Base-by-base conservation (phyloP, 2,888 invertebrate genomes). In the Germaria angustata region DNA sequence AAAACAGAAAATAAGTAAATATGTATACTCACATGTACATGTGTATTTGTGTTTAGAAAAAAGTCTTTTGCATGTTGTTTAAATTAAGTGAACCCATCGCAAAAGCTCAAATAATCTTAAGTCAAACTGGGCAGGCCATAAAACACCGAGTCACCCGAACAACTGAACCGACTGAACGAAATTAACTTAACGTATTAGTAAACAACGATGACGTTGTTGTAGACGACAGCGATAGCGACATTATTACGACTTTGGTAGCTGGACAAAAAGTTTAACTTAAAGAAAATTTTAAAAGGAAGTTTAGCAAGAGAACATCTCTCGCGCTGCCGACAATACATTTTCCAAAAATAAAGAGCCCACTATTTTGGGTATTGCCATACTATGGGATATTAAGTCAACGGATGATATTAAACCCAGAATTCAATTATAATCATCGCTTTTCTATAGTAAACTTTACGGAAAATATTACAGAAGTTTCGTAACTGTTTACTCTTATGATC, bases 61-160 rank as follows among this genome's bases (percentile, higher is more conserved):
- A 61, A 69, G 57, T 79, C 75, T 79, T 82, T 82, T 82, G 78
- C 81, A 82, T 82, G 81, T 82, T 82, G 75, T 66, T 82, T 82
- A 82, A 82, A 82, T 82, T 82, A 82, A 82, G 81, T 82, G 81
- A 82, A 82, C 81, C 81, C 81, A 82, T 82, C 78, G 78, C 78
- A 79, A 82, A 82, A 82, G 49, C 78, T 82, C 68, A 82, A 79
- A 82, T 82, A 82, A 82, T 79, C 81, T 82, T 82, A 82, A 82
- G 81, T 82, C 81, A 82, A 82, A 82, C 81, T 82, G 81, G 75
- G 78, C 81, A 82, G 78, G 75, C 81, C 79, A 82, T 82, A 82
- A 82, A 82, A 57, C 78, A 82, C 77, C 49, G 46, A 81, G 63
- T 73, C 68, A 69, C 39, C 24, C 61, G 28, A 28, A 55, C 20